Evolutionary conservation across 1,140 invertebrate genomes (phyloP), one percentile per base, ranked within the genome.

Genomic region (Artemia franciscana): DNA sequence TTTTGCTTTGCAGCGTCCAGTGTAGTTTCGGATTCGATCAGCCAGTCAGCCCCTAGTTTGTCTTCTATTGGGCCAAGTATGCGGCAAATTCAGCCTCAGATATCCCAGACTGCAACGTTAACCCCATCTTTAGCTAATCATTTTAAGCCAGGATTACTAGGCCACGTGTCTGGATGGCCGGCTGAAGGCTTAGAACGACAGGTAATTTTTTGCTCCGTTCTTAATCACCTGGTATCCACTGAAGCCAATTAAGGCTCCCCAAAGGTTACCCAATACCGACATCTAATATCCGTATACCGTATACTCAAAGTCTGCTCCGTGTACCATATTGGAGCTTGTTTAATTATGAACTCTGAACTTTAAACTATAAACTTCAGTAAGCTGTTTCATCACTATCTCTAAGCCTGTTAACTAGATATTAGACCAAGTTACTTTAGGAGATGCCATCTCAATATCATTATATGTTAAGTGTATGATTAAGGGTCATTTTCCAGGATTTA

Each of bases 141-240:
- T 77, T 90, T 88, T 75, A 81, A 89, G 66, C 82, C 88, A 72
- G 86, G 92, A 75, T 78, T 95, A 66, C 88, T 90, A 64, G 80
- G 82, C 69, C 92, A 96, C 74, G 90, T 95, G 61, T 81, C 82
- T 66, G 86, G 85, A 58, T 95, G 91, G 86, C 88, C 88, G 63
- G 88, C 88, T 15, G 90, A 95, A 70, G 82, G 85, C 68, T 77
- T 91, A 64, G 91, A 95, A 75, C 89, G 87, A 80, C 90, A 94
- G 82, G 91, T 92, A 75, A 63, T 67, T 65, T 18, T 28, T 58
- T n/a, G n/a, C 24, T 66, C n/a, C 56, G 64, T 27, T 57, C 21
- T 9, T 7, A 60, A 5, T 65, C 26, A 57, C 12, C 15, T 39
- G 58, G 18, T 23, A n/a, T 57, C n/a, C n/a, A n/a, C n/a, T n/a